Evolutionary conservation across 1,140 invertebrate species (phyloP).

Genomic region (Platyura marginata): DNA sequence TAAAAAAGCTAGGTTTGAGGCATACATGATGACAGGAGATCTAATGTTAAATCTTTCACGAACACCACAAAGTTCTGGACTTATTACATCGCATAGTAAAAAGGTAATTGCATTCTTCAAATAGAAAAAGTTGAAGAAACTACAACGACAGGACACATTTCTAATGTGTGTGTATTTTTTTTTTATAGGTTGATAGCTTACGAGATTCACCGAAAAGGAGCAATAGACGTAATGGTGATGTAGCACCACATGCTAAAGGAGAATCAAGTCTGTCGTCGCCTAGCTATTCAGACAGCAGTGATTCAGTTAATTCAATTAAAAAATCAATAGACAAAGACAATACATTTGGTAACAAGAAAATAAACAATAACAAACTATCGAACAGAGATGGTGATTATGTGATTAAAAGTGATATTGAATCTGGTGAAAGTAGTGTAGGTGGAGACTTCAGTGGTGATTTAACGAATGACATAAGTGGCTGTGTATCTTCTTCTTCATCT

Average conservation of each 20-base stretch:
- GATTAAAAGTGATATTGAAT: slow-evolving; percentile 2
- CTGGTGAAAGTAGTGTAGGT: neutral
- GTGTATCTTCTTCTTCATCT: slow-evolving; percentile 2
- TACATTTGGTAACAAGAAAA: too few species aligned
- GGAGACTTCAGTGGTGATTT: neutral
- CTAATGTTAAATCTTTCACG: slow-evolving; percentile 78
- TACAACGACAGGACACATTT: neutral
- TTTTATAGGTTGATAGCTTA: slow-evolving; percentile 25
- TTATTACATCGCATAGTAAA: slow-evolving; percentile 42
- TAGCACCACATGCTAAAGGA: slow-evolving; percentile 28
- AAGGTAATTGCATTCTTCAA: slow-evolving; percentile 32
- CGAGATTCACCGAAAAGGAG: slow-evolving; percentile 18
- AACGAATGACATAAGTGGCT: slow-evolving; percentile 1
- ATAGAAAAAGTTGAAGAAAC: neutral
- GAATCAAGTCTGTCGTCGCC: slow-evolving; percentile 25
- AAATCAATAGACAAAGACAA: slow-evolving; percentile 5
- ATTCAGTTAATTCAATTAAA: slow-evolving; percentile 8
- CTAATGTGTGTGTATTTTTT: too few species aligned
- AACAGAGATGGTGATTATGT: neutral
- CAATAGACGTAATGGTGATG: slow-evolving; percentile 13
- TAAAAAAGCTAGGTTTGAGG: slow-evolving; percentile 50
- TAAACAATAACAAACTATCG: neutral
- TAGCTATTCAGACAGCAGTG: slow-evolving; percentile 3
- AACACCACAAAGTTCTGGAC: slow-evolving; percentile 40
- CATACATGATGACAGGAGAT: slow-evolving; percentile 95